phyloP scores from a whole-genome alignment of 2,888 invertebrate genomes.

The Agonum fuliginosum region DNA sequence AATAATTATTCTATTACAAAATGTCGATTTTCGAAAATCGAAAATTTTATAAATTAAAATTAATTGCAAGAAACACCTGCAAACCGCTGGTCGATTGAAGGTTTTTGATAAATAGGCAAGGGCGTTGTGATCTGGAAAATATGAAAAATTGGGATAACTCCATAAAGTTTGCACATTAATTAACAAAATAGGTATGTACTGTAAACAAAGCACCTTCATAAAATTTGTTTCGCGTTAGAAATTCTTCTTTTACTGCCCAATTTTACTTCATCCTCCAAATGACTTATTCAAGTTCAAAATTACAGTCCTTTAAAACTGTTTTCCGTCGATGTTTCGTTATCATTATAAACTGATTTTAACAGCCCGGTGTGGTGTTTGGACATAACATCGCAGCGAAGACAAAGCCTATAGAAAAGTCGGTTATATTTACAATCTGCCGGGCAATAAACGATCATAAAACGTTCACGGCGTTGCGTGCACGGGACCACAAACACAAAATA shows the following conservation, averaged over 20 bases:
- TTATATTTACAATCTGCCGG: conserved; percentile 56
- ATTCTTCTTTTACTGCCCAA: conserved; percentile 1
- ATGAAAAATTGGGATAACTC: too few relatives aligned
- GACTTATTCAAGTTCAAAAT: conserved; percentile 17
- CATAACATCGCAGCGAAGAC: background rate
- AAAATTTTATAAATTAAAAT: too few relatives aligned
- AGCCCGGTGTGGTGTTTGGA: conserved; percentile 12
- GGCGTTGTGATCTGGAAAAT: too few relatives aligned
- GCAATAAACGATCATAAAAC: conserved; percentile 52
- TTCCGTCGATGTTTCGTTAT: background rate
- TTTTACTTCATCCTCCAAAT: background rate
- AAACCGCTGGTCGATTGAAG: too few relatives aligned
- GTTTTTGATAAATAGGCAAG: too few relatives aligned
- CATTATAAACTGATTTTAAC: conserved; percentile 22
- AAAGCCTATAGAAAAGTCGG: conserved; percentile 14
- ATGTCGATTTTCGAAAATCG: too few relatives aligned
- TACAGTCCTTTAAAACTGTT: conserved; percentile 6
- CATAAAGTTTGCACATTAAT: too few relatives aligned
- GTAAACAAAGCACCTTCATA: background rate
- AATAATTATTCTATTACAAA: too few relatives aligned
- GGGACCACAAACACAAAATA: conserved; percentile 15
- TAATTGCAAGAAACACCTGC: too few relatives aligned
- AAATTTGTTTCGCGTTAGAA: background rate
- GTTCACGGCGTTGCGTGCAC: conserved; percentile 50
- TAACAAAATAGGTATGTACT: too few relatives aligned